These are phyloP conservation scores for Linurgus olivaceus DNA, from an alignment of 2,797 vertebrate genomes.

Conservation along the genomic window DNA sequence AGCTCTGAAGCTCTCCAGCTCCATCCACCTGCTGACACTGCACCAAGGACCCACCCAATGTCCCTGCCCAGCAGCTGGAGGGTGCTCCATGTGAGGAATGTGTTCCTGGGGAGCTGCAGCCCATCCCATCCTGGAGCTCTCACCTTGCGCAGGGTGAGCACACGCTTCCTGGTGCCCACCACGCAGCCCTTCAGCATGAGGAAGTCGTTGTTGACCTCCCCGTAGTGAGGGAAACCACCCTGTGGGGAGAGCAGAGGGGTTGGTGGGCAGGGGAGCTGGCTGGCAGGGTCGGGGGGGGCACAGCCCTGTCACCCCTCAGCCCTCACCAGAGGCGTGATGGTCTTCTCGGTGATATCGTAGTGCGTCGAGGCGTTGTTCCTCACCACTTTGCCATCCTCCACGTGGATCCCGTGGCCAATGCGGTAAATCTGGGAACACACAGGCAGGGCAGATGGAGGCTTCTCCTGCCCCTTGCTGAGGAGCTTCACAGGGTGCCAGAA, in stretches of 20 bases:
- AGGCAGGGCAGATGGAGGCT: background rate
- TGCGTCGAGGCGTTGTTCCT: conserved; percentile 87
- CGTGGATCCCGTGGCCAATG: conserved; percentile 82
- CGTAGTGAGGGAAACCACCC: conserved; percentile 91
- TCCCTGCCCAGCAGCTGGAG: background rate
- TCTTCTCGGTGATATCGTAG: conserved; percentile 89
- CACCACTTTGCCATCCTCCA: conserved; percentile 88
- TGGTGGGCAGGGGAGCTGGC: background rate
- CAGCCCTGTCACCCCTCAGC: background rate
- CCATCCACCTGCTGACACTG: rapidly evolving
- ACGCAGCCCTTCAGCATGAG: conserved; percentile 94
- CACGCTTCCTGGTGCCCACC: conserved; percentile 86
- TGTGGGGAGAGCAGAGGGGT: conserved; percentile 42
- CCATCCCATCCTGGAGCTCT: background rate
- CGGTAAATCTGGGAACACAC: conserved; percentile 84
- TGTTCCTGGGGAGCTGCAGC: background rate
- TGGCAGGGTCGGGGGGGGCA: background rate
- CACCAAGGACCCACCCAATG: rapidly evolving
- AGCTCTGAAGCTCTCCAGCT: background rate
- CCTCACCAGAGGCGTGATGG: conserved; percentile 87
- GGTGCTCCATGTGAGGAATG: rapidly evolving
- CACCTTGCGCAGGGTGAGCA: conserved; percentile 94
- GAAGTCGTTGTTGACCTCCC: conserved; percentile 92
- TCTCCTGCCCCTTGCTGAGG: background rate
- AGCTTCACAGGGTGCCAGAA: background rate